These are phyloP conservation scores for Scaptomyza polygonia DNA, from an alignment of 2,888 invertebrate genomes.

Conservation along the genomic window DNA sequence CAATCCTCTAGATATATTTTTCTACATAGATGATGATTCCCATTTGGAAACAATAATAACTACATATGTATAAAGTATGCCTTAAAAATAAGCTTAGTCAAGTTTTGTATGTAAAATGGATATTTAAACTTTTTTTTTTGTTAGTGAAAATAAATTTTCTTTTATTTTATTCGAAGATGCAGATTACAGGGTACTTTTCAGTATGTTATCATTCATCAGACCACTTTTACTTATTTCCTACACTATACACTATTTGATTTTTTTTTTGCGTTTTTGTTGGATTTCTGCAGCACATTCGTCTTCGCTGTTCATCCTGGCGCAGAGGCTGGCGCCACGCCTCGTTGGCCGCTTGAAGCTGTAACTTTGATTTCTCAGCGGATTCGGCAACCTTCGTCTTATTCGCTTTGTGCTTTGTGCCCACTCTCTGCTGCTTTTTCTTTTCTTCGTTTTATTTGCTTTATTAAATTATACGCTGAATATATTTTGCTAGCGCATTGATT, in stretches of 20 bases:
- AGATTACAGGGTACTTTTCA: not conserved
- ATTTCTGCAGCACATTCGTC: slow-evolving; percentile 71
- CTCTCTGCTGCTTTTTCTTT: not conserved
- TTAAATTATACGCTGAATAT: slow-evolving; percentile 82
- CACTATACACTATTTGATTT: slow-evolving; percentile 6
- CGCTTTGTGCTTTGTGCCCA: slow-evolving; percentile 10
- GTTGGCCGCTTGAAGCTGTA: slow-evolving; percentile 32
- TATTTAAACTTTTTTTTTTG: no score
- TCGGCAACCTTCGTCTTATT: slow-evolving; percentile 49
- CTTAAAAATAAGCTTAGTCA: no score
- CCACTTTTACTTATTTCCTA: slow-evolving; percentile 2
- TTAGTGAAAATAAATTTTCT: no score
- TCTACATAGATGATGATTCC: no score
- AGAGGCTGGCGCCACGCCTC: slow-evolving; percentile 37
- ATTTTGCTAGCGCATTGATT: slow-evolving; percentile 79
- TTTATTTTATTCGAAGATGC: no score
- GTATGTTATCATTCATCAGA: not conserved
- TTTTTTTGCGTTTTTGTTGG: slow-evolving; percentile 39
- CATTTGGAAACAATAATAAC: no score
- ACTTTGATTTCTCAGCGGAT: slow-evolving; percentile 74
- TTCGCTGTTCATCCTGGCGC: slow-evolving; percentile 63
- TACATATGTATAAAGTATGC: no score
- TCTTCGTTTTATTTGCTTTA: slow-evolving; percentile 72
- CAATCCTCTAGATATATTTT: no score
- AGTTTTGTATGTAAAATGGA: no score